Evolutionary conservation across 2,888 invertebrate genomes (phyloP), one percentile per base, ranked within the genome.

Genomic region (Conomelus anceps): DNA sequence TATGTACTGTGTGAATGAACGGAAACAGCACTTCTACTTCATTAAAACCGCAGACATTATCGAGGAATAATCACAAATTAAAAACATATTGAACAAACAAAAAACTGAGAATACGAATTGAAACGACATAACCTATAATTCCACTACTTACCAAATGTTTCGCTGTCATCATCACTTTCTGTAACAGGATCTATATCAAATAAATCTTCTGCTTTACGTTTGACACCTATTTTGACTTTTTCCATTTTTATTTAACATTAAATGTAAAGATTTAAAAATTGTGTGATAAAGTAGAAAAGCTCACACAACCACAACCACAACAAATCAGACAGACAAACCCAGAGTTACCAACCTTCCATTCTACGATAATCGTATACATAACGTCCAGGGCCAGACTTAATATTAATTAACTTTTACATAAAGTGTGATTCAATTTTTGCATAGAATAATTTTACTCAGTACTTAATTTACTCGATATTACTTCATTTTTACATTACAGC

Each of bases 161-260:
- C 7, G 22, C 23, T 87, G 22, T 89, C 41, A 86, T 91, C 91
- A 13, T 91, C 91, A 89, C 90, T 90, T 84, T 91, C 91, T 24
- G 90, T 90, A 20, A 91, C 90, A 84, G 91, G 91, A 90, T 91
- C 91, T 29, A 92, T 91, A 88, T 92, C 92, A 23, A 90, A 91
- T 11, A 90, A 85, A 63, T 91, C 91, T 89, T 91, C 91, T 22
- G 90, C 89, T 88, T 91, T 91, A 88, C 91, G 90, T 88, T 91
- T 91, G 20, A 13, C 22, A 22, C 22, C 88, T 22, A 88, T 22
- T n/a, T 34, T 26, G n/a, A 63, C 63, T 63, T n/a, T 7, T 63
- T 63, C 63, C 63, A 63, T 63, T 63, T 63, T 63, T n/a, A n/a
- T 63, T 63, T 1, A 63, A 63, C 63, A n/a, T n/a, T n/a, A 34